Conservation (phyloP, 2,888 invertebrate genomes). For the Lepidonotus clava region DNA sequence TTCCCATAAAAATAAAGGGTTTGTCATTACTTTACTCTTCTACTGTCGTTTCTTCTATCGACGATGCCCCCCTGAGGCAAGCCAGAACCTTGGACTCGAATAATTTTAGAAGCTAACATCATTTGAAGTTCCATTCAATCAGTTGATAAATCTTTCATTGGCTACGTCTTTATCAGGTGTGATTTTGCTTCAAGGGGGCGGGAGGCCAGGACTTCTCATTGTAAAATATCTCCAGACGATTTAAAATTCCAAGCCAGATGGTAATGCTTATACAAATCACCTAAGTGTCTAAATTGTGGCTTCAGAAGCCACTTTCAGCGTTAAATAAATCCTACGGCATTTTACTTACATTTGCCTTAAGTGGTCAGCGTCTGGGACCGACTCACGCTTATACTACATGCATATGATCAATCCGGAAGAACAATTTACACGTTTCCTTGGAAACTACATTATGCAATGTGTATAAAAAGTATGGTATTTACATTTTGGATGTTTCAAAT, state of each 20-base stretch:
- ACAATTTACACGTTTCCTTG: background rate
- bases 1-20: constrained; percentile 33
- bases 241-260: no score
- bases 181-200: constrained; percentile 35
- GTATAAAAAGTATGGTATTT: constrained; percentile 17
- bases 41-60: background rate
- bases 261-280: no score
- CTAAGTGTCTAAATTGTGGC: no score
- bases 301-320: no score
- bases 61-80: constrained; percentile 7
- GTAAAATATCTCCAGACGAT: no score
- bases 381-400: background rate
- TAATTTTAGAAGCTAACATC: no score
- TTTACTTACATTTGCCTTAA: constrained; percentile 23
- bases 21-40: background rate
- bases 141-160: background rate
- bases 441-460: background rate
- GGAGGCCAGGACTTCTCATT: constrained; percentile 42
- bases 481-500: background rate
- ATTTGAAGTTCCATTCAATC: background rate
- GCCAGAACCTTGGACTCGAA: background rate
- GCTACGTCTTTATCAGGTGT: background rate
- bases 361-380: background rate
- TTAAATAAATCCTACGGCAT: background rate
- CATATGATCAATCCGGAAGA: background rate